A percentile compares a stretch with the other conserved stretches of the same genome.
Evolutionary conservation across 2,888 invertebrate genomes (phyloP).

Genomic region (Zele albiditarsus): DNA sequence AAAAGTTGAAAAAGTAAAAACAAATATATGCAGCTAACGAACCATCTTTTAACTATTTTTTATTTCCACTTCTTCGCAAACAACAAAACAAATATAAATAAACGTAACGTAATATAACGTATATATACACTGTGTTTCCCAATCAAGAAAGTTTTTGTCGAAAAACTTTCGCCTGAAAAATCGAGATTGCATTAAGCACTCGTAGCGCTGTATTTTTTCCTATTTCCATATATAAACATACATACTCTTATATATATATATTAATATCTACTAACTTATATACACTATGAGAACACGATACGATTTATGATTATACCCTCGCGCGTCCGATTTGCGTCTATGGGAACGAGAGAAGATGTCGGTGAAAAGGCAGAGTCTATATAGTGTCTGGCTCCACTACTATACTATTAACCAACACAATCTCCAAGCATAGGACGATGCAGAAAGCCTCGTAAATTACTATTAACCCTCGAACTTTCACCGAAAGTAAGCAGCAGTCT

Average conservation of each 20-base stretch:
- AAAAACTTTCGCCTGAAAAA: not conserved
- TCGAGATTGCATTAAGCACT: not conserved
- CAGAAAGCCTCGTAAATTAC: constrained; percentile 28
- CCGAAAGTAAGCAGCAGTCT: constrained; percentile 20
- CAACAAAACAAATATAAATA: not conserved
- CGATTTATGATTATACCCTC: not conserved
- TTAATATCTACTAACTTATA: not conserved
- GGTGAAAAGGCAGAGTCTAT: not conserved
- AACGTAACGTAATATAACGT: not conserved
- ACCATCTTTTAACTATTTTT: not conserved
- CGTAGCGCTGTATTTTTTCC: not conserved
- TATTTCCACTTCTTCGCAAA: not conserved
- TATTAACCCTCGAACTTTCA: constrained; percentile 38
- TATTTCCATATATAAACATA: not conserved
- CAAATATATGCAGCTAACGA: not conserved
- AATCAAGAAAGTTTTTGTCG: not conserved
- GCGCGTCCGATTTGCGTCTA: not conserved
- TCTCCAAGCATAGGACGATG: not conserved
- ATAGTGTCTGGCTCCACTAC: not conserved
- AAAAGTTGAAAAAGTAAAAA: not conserved
- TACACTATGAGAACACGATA: not conserved
- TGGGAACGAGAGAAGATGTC: not conserved
- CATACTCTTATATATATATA: not conserved
- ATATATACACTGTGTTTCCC: not conserved
- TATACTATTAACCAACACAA: not conserved